Evolutionary conservation across 2,113 vertebrate species (phyloP).

Genomic region (Chlorodrepanis virens): DNA sequence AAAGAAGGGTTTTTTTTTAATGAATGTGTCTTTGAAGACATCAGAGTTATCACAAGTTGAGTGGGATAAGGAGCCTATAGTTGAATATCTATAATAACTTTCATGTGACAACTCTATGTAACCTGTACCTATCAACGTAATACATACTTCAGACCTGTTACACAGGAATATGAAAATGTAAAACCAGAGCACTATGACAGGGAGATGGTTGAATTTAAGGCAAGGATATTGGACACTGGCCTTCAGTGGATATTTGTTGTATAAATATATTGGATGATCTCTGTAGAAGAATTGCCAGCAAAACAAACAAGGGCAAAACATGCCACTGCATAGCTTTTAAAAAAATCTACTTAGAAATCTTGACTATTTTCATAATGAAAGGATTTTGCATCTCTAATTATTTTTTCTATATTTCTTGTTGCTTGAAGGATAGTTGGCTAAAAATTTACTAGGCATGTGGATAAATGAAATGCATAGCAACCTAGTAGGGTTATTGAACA

Average conservation of each 20-base stretch:
- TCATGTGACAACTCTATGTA: not conserved
- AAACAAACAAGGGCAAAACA: not conserved
- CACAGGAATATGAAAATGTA: not conserved
- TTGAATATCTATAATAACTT: not conserved
- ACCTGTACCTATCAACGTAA: not conserved
- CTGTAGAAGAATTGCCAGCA: not conserved
- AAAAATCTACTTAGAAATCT: not conserved
- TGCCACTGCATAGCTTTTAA: not conserved
- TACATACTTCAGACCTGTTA: not conserved
- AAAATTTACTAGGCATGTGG: not conserved
- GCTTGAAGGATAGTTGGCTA: not conserved
- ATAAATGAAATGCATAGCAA: not conserved
- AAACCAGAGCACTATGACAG: not conserved
- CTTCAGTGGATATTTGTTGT: not conserved
- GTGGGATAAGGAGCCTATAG: not conserved
- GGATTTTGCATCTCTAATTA: not conserved
- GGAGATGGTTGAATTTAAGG: not conserved
- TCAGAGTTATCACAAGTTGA: not conserved
- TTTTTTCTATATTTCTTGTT: not conserved
- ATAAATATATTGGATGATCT: not conserved
- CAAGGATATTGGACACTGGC: not conserved
- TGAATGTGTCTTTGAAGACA: not conserved
- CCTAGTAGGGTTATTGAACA: fast-evolving
- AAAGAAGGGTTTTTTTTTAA: not conserved
- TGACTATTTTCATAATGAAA: not conserved